phyloP scores from a whole-genome alignment of 2,888 invertebrate genomes.

The Dexiosoma caninum region DNA sequence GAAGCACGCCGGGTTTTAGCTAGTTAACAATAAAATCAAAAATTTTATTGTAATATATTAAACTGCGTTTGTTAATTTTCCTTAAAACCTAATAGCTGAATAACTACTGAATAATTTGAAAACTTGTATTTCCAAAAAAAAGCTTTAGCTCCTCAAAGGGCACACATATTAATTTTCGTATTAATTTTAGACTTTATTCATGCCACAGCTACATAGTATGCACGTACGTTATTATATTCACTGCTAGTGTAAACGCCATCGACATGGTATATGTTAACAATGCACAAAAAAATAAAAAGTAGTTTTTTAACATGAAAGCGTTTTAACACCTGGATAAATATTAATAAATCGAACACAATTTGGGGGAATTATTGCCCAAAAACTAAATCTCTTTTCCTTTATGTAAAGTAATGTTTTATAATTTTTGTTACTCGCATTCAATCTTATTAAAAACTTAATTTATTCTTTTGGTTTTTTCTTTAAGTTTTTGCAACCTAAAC shows the following conservation, averaged over 20 bases:
- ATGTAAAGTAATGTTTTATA: not conserved
- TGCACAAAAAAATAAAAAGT: constrained; percentile 20
- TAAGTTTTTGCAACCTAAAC: constrained; percentile 25
- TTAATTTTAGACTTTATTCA: too few species aligned
- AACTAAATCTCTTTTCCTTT: constrained; percentile 10
- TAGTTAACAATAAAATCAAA: too few species aligned
- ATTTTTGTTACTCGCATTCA: constrained; percentile 8
- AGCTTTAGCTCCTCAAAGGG: too few species aligned
- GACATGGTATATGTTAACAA: not conserved
- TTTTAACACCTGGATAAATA: constrained; percentile 64
- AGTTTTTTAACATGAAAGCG: constrained; percentile 43
- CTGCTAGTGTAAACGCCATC: constrained; percentile 19
- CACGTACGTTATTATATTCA: not conserved
- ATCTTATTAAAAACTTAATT: constrained; percentile 59
- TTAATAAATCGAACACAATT: constrained; percentile 38
- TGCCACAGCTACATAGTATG: too few species aligned
- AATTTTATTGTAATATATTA: too few species aligned
- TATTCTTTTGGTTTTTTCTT: constrained; percentile 22
- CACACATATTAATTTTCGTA: too few species aligned
- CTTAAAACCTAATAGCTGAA: too few species aligned
- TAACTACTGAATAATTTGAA: too few species aligned
- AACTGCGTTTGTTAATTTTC: too few species aligned
- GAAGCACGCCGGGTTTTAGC: too few species aligned
- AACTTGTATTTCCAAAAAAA: too few species aligned
- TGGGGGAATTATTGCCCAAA: constrained; percentile 26